These are phyloP conservation scores for Pogoniulus pusillus DNA, from an alignment of 2,797 vertebrate species.

Conservation along the genomic window DNA sequence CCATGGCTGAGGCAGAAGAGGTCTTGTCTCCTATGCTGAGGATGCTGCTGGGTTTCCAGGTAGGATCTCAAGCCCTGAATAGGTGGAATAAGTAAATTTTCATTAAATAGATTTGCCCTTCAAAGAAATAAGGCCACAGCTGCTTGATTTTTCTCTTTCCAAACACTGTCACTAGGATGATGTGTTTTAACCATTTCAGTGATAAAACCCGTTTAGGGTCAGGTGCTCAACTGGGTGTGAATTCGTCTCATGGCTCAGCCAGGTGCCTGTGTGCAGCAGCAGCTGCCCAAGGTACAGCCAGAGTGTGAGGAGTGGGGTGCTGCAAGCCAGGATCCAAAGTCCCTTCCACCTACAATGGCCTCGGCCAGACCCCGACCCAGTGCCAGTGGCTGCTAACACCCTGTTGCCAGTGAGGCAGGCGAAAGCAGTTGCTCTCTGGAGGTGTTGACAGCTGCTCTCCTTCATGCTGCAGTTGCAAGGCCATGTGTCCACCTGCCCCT, in stretches of 20 bases:
- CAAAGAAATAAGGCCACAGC: neutral
- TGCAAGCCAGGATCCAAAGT: neutral
- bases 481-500: rapidly evolving
- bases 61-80: neutral
- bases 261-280: neutral
- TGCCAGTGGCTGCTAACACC: neutral
- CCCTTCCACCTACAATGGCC: neutral
- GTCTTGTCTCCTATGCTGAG: neutral
- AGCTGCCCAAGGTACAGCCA: neutral
- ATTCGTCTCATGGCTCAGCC: neutral
- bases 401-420: rapidly evolving
- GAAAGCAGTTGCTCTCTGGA: neutral
- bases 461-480: neutral
- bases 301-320: neutral
- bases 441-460: neutral
- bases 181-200: neutral
- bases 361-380: neutral
- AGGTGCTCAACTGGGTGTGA: neutral
- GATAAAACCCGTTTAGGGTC: neutral
- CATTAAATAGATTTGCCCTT: neutral
- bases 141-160: neutral
- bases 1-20: rapidly evolving
- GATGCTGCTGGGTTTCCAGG: neutral
- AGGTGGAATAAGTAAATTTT: neutral
- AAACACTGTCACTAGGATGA: neutral